phyloP scores from a whole-genome alignment of 1,140 invertebrate species.

The Drosophila mayri region DNA sequence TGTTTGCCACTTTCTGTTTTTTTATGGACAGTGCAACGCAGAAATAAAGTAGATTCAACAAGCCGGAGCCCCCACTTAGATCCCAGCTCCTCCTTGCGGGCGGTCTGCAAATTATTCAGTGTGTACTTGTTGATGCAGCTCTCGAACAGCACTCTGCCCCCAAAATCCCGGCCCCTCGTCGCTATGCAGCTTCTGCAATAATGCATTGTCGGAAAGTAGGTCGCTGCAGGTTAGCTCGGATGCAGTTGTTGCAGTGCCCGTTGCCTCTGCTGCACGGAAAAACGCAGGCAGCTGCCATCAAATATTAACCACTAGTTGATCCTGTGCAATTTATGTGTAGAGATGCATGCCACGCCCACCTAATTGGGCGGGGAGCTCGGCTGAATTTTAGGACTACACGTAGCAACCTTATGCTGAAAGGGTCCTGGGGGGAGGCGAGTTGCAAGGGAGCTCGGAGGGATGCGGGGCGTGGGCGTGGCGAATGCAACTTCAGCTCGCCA shows the following conservation, averaged over 20 bases:
- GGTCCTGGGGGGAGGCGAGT: not conserved
- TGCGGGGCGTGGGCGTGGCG: conserved; percentile 32
- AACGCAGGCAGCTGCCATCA: conserved; percentile 65
- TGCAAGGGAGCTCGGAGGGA: not conserved
- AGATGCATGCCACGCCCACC: conserved; percentile 58
- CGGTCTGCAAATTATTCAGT: conserved; percentile 50
- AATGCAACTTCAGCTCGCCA: conserved; percentile 75
- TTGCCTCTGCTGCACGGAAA: conserved; percentile 22
- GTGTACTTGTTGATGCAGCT: conserved; percentile 78
- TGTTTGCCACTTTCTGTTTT: conserved; percentile 13
- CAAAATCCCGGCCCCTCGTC: conserved; percentile 1
- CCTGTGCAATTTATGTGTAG: conserved; percentile 35
- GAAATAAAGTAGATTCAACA: conserved; percentile 31
- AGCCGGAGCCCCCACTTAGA: conserved; percentile 19
- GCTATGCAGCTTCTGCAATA: conserved; percentile 52
- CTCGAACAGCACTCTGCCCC: conserved; percentile 33
- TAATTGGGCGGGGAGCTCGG: conserved; percentile 59
- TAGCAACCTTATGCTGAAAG: conserved; percentile 43
- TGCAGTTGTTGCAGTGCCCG: conserved; percentile 29
- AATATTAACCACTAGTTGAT: conserved; percentile 81
- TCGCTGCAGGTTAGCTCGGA: conserved; percentile 64
- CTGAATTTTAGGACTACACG: conserved; percentile 29
- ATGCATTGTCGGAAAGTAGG: conserved; percentile 76
- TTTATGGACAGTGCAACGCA: conserved; percentile 16
- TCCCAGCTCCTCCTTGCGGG: conserved; percentile 18